Evolutionary conservation across 2,888 invertebrate species (phyloP).

Genomic region (Plebejus melissa): DNA sequence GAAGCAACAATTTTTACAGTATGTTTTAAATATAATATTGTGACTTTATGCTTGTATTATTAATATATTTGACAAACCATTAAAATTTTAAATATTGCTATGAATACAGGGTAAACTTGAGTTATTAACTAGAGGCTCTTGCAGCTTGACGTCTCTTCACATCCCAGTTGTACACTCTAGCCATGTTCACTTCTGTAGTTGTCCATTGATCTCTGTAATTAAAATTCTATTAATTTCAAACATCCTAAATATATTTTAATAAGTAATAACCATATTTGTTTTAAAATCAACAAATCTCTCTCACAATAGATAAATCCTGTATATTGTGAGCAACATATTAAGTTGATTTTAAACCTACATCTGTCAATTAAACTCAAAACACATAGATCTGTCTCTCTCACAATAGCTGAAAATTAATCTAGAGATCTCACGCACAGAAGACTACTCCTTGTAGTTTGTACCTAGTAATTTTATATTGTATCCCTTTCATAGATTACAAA

Average conservation of each 20-base stretch:
- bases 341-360: no score
- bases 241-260: neutral
- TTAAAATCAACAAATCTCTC: no score
- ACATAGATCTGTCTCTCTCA: no score
- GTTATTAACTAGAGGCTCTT: conserved; percentile 64
- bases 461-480: no score
- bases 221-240: neutral
- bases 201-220: conserved; percentile 94
- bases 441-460: no score
- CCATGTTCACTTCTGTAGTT: conserved; percentile 99
- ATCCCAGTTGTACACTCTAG: conserved; percentile 98
- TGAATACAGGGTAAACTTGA: neutral
- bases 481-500: no score
- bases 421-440: no score
- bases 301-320: no score
- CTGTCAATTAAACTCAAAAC: no score
- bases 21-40: conserved; percentile 5
- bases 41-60: conserved; percentile 12
- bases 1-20: neutral
- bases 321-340: no score
- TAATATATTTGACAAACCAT: conserved; percentile 17
- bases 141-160: conserved; percentile 93
- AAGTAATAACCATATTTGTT: neutral
- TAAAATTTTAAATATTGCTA: conserved; percentile 19
- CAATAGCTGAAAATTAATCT: no score